Base-by-base conservation (phyloP, 2,113 vertebrate genomes). In the Eclectus roratus region DNA sequence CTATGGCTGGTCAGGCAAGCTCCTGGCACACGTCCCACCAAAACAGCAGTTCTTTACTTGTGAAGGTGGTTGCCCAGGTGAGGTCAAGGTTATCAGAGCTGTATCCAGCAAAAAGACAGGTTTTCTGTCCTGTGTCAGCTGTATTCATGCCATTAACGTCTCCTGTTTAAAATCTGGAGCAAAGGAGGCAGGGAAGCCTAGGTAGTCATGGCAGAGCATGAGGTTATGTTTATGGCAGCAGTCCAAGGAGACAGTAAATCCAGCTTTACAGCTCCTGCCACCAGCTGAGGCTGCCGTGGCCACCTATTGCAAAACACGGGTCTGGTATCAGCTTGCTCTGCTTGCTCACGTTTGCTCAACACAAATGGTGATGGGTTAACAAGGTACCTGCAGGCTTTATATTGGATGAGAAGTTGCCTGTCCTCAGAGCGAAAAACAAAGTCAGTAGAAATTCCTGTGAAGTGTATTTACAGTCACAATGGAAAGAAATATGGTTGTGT, bases 191-290 rank as follows among this genome's bases (percentile, higher is more conserved):
- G 44, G 63, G 58, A 82, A 91, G 46, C 33, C n/a, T 37, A 13
- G 47, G 83, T 43, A 65, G 87, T 55, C 41, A 18, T 20, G 31
- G 63, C 74, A 66, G 71, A 80, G 29, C 14, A 2, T 77, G 79
- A 94, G 61, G 77, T 91, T 80, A 76, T 60, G 55, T 63, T 92
- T 68, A 63, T 95, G 92, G 95, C 95, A 95, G 53, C 49, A 31
- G 49, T 85, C 90, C 92, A 91, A 76, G 74, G 56, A 82, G 63
- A 79, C 7, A 6, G 90, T 90, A 96, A 90, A 96, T 97, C 93
- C 85, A 50, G 88, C 83, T 96, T 90, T 90, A 60, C 49, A 19
- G 61, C 65, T 89, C 52, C 81, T 60, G 66, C 81, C 81, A 35
- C 80, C n/a, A 46, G 65, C 85, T 85, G 88, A 69, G 88, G 9